These are phyloP conservation scores for Oasisia sp. DNA, from an alignment of 2,888 invertebrate genomes.

Conservation along the genomic window DNA sequence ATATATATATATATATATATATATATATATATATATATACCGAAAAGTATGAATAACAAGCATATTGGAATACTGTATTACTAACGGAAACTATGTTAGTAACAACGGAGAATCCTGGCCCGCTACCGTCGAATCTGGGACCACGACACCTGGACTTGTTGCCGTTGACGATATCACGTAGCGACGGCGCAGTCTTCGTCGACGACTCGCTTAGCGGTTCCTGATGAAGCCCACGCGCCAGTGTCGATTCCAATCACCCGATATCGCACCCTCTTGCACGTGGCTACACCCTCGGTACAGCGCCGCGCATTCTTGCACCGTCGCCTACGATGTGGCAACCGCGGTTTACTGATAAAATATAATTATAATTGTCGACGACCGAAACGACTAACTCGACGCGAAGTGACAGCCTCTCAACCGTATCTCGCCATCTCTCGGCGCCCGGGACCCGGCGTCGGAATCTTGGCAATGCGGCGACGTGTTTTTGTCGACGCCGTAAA, in stretches of 20 bases:
- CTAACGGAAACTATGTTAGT: too few relatives aligned
- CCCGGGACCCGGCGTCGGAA: background rate
- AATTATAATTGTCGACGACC: background rate
- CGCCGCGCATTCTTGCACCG: background rate
- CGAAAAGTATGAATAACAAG: too few relatives aligned
- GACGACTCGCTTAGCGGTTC: background rate
- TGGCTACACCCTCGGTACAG: background rate
- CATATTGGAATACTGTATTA: too few relatives aligned
- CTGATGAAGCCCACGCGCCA: background rate
- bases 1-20: too few relatives aligned
- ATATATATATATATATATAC: too few relatives aligned
- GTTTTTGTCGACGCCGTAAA: conserved; percentile 17
- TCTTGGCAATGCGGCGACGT: background rate
- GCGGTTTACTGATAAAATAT: background rate
- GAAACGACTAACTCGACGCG: background rate
- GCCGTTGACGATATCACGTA: too few relatives aligned
- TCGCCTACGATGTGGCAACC: background rate
- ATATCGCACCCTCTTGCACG: background rate
- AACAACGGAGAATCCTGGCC: too few relatives aligned
- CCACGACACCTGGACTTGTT: too few relatives aligned
- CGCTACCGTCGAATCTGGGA: too few relatives aligned
- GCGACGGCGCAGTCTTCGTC: background rate
- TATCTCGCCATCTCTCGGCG: background rate
- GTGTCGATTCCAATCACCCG: background rate
- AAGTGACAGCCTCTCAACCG: background rate